Base-by-base conservation (phyloP, 2,888 invertebrate genomes). In the Drosophila mercatorum region DNA sequence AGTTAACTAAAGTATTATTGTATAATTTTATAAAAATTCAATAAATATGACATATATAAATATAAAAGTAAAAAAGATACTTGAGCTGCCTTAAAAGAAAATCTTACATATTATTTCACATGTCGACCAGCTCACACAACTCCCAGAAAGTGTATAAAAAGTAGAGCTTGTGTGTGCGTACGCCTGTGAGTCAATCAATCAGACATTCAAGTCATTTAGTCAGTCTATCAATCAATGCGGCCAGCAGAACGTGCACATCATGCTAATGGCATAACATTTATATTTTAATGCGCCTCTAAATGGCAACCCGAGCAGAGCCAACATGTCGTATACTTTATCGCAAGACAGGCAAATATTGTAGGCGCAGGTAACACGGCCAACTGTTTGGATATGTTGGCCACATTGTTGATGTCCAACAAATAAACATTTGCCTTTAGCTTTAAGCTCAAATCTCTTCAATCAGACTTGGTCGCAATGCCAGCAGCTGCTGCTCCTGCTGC, bases 141-240 rank as follows among this genome's bases (percentile, higher is more conserved):
- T 31, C 40, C 10, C 17, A 34, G 26, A 49, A 43, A 70, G 66
- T 41, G 57, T 53, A 10, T 34, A 41, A 46, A 51, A 36, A 44
- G 22, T 22, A 22, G 22, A 22, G 22, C 22, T 22, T 34, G 12
- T 64, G 58, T 47, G 75, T 67, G 68, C 46, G 71, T 75, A 47
- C 47, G 70, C 72, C 55, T 70, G 83, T 40, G 65, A 85, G 84
- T 85, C 88, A 85, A 85, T 85, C 84, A 85, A 88, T 85, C 84
- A 80, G 83, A 64, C 80, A 88, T 85, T 88, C 86, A 72, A 75
- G 85, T 83, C 83, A 87, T 85, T 84, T 87, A 87, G 84, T 84
- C 83, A 85, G 86, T 85, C 85, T 71, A 85, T 85, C 84, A 85
- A 88, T 88, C 84, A 85, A 80, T 77, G 68, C 52, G 71, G 64